Percentiles rank a stretch among this genome's conserved stretches.
These are phyloP conservation scores for Lapara coniferarum DNA, from an alignment of 2,888 invertebrate genomes.

Conservation along the genomic window DNA sequence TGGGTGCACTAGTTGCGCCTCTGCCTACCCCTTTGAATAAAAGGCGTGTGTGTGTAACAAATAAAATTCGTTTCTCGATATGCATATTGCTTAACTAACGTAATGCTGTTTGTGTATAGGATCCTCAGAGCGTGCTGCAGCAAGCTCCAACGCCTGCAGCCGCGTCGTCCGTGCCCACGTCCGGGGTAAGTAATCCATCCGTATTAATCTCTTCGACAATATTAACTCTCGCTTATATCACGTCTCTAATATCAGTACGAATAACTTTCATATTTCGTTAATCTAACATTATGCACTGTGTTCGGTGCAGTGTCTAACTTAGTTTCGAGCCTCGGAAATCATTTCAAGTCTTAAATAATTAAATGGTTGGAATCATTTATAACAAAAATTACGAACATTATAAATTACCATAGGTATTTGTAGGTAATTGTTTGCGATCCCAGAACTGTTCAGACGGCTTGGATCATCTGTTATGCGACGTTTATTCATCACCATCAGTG, in stretches of 20 bases:
- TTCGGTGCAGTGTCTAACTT: constrained; percentile 4
- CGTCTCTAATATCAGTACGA: constrained; percentile 17
- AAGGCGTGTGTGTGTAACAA: neutral
- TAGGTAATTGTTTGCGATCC: too few species aligned
- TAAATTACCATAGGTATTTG: too few species aligned
- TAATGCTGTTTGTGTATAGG: constrained; percentile 56
- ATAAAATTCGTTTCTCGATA: neutral
- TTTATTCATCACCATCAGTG: too few species aligned
- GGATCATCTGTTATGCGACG: too few species aligned
- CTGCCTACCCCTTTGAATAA: too few species aligned
- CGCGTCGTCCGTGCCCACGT: constrained; percentile 57
- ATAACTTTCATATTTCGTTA: constrained; percentile 39
- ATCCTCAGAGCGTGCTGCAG: constrained; percentile 78
- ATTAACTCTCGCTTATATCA: constrained; percentile 15
- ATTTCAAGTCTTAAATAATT: too few species aligned
- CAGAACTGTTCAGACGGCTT: too few species aligned
- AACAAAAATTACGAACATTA: too few species aligned
- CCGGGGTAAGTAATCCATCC: constrained; percentile 61
- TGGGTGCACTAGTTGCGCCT: too few species aligned
- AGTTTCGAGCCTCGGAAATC: too few species aligned
- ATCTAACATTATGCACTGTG: constrained; percentile 24
- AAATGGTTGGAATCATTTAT: too few species aligned
- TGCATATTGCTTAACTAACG: neutral
- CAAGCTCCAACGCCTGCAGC: constrained; percentile 63
- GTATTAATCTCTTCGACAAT: constrained; percentile 15